Conservation (phyloP, 1,140 invertebrate genomes). For the Homalodisca vitripennis region DNA sequence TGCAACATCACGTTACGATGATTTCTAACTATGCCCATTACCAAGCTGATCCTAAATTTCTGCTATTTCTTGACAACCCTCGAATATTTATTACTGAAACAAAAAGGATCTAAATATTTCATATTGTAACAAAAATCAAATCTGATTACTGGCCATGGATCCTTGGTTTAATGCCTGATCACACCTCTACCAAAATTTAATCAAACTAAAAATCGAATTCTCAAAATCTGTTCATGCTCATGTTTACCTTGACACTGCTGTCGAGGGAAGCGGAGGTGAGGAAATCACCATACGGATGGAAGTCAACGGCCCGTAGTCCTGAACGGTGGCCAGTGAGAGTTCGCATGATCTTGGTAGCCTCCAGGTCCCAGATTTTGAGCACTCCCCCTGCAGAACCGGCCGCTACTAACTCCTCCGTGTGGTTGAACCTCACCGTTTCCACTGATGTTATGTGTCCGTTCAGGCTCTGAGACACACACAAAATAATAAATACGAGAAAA, state of each 20-base stretch:
- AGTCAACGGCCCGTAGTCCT: slow-evolving; percentile 88
- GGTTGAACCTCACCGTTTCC: slow-evolving; percentile 92
- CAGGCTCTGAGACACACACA: slow-evolving; percentile 66
- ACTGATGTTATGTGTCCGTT: slow-evolving; percentile 91
- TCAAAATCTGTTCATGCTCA: too few relatives aligned
- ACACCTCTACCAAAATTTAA: too few relatives aligned
- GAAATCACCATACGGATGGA: slow-evolving; percentile 95
- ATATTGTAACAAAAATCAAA: too few relatives aligned
- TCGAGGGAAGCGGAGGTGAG: slow-evolving; percentile 91
- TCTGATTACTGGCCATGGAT: too few relatives aligned
- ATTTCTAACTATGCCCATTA: too few relatives aligned
- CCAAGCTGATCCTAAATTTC: too few relatives aligned
- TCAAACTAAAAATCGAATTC: too few relatives aligned
- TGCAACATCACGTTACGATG: too few relatives aligned
- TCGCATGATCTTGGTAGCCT: slow-evolving; percentile 85
- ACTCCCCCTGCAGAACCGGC: slow-evolving; percentile 92
- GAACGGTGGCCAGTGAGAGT: slow-evolving; percentile 91
- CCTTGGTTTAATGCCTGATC: too few relatives aligned
- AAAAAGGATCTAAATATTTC: too few relatives aligned
- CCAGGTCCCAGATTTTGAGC: slow-evolving; percentile 95
- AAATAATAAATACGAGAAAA: slow-evolving; percentile 5
- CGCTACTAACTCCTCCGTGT: slow-evolving; percentile 92
- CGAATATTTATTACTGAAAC: too few relatives aligned
- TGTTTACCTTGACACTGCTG: slow-evolving; percentile 76
- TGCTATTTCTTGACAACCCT: too few relatives aligned